phyloP scores from a whole-genome alignment of 2,888 invertebrate genomes.

The Cactoblastis cactorum region DNA sequence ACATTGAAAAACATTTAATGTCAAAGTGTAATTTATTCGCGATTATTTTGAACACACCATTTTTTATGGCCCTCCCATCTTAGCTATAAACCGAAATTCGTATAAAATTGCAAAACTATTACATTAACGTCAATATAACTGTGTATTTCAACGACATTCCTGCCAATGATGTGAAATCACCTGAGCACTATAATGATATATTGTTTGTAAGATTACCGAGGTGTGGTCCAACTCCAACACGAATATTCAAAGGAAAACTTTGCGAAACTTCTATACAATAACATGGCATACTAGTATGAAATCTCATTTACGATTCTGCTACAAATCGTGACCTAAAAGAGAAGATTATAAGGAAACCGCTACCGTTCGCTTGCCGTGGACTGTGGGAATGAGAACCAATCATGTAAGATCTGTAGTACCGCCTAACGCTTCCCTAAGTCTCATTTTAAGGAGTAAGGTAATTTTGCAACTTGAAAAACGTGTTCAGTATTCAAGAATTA shows the following conservation, averaged over 20 bases:
- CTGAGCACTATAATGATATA: not conserved
- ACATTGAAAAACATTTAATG: too few species aligned
- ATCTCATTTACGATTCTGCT: slow-evolving; percentile 1
- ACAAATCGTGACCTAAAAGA: slow-evolving; percentile 10
- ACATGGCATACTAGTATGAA: too few species aligned
- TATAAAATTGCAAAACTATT: too few species aligned
- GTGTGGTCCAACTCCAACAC: not conserved
- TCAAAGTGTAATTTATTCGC: too few species aligned
- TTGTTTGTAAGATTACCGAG: not conserved
- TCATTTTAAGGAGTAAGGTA: not conserved
- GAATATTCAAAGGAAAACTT: not conserved
- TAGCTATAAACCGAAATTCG: too few species aligned
- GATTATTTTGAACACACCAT: too few species aligned
- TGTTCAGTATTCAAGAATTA: not conserved
- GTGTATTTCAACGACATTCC: not conserved
- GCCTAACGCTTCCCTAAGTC: not conserved
- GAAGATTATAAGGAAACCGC: slow-evolving; percentile 16
- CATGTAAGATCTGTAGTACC: slow-evolving; percentile 17
- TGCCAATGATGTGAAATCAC: not conserved
- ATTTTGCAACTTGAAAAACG: slow-evolving; percentile 7
- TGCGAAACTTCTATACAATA: not conserved
- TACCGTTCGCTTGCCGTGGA: slow-evolving; percentile 20
- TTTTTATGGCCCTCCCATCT: too few species aligned
- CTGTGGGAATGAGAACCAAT: slow-evolving; percentile 50
- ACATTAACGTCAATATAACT: too few species aligned